Base-by-base conservation (phyloP, 2,888 invertebrate species). In the Ethmia dodecea region DNA sequence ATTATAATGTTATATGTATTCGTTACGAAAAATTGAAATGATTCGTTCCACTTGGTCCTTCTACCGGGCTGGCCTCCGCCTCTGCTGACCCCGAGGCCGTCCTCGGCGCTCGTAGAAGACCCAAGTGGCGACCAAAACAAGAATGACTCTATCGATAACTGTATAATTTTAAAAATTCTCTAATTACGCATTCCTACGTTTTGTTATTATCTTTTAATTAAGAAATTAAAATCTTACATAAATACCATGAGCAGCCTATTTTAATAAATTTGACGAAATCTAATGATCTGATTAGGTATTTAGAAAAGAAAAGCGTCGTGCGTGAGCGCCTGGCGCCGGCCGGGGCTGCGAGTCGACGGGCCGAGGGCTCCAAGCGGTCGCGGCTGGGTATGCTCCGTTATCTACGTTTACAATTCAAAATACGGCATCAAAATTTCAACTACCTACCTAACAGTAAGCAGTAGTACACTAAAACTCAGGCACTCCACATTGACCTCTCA, bases 361-460 rank as follows among this genome's bases (percentile, higher is more conserved):
- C 30, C 33, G 24, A 37, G 32, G 35, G 13, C 30, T 8, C 60
- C 43, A 71, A 73, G 78, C 77, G 70, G 42, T 58, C 78, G 78
- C 78, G 74, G 70, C 74, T 61, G 72, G 74, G 72, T 67, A 73
- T 76, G 80, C 80, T 72, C 75, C 69, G 65, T 71, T 69, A 70
- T 65, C 81, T 84, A 83, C 83, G 52, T 63, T 72, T 81, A 81
- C 80, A 73, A 78, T 81, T 74, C 63, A 79, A 80, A 81, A 81
- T 81, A 78, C 77, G 78, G 78, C 78, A 66, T 83, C 78, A 75
- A 81, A 83, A 84, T 81, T 80, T 74, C 79, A 83, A 83, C 83
- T 83, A 84, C 84, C 84, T 84, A 86, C 86, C 86, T 84, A 86
- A 84, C 81, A 81, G 81, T 86, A 84, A 86, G 86, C 86, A 74